A percentile compares a stretch with the other conserved stretches of the same genome.
These are phyloP conservation scores for Trissoscelio sp. DNA, from an alignment of 2,888 invertebrate genomes.

Conservation along the genomic window DNA sequence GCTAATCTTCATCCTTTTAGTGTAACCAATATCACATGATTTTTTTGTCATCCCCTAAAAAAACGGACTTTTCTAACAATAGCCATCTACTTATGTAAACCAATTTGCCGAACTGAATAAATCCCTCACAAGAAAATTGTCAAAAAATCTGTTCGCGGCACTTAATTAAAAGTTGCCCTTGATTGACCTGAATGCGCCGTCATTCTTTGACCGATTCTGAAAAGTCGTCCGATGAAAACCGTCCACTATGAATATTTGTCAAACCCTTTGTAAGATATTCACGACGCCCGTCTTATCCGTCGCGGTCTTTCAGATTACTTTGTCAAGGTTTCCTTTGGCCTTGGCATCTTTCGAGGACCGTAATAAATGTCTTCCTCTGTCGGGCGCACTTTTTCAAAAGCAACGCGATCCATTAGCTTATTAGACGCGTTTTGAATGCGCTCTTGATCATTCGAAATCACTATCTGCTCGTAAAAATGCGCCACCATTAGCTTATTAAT, in stretches of 20 bases:
- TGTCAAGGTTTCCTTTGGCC: slow-evolving; percentile 55
- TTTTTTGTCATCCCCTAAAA: too few species aligned
- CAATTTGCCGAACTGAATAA: too few species aligned
- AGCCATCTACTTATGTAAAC: not conserved
- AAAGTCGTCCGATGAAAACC: slow-evolving; percentile 27
- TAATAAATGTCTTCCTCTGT: slow-evolving; percentile 54
- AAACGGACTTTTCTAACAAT: too few species aligned
- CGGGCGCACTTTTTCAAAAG: slow-evolving; percentile 53
- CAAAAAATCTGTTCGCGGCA: not conserved
- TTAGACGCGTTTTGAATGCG: slow-evolving; percentile 63
- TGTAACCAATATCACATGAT: slow-evolving; percentile 1
- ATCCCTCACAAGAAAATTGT: too few species aligned
- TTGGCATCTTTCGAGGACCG: slow-evolving; percentile 36
- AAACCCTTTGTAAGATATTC: slow-evolving; percentile 32
- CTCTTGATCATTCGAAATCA: slow-evolving; percentile 52
- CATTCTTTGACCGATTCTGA: slow-evolving; percentile 25
- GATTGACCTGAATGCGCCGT: slow-evolving; percentile 35
- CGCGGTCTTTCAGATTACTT: slow-evolving; percentile 56
- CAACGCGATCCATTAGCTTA: slow-evolving; percentile 67
- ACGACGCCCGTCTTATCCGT: slow-evolving; percentile 29
- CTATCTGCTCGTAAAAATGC: slow-evolving; percentile 42
- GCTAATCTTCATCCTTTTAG: slow-evolving; percentile 47
- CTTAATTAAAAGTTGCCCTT: slow-evolving; percentile 33
- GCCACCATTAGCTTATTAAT: slow-evolving; percentile 66
- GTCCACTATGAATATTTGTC: slow-evolving; percentile 52